These are phyloP conservation scores for Neodiprion fabricii DNA, from an alignment of 1,140 invertebrate genomes.

Conservation along the genomic window DNA sequence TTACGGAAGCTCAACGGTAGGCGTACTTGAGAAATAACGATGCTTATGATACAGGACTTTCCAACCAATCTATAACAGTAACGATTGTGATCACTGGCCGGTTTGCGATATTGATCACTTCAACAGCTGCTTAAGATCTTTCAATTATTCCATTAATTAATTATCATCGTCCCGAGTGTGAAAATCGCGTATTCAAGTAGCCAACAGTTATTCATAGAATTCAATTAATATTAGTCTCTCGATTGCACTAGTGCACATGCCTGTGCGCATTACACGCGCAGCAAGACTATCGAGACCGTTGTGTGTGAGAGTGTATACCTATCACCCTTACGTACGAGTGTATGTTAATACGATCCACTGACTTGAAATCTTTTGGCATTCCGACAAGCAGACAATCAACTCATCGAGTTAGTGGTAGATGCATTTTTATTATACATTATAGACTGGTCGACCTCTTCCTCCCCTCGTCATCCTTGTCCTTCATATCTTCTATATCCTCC, in stretches of 20 bases:
- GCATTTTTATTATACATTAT: constrained; percentile 65
- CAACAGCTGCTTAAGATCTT: no score
- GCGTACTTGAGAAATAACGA: not conserved
- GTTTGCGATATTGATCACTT: no score
- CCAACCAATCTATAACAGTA: not conserved
- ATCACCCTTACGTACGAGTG: no score
- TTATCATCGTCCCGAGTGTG: no score
- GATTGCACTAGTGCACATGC: no score
- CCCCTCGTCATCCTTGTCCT: not conserved
- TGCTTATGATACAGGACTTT: not conserved
- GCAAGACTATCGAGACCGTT: no score
- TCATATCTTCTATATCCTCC: constrained; percentile 34
- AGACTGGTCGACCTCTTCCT: constrained; percentile 57
- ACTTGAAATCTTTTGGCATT: constrained; percentile 63
- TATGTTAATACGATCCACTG: constrained; percentile 15
- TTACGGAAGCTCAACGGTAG: not conserved
- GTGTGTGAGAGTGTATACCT: no score
- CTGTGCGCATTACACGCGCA: no score
- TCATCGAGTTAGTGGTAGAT: constrained; percentile 61
- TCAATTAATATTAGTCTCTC: not conserved
- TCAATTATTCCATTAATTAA: no score
- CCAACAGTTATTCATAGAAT: not conserved
- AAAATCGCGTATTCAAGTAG: not conserved
- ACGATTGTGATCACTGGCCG: no score
- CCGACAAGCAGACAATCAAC: constrained; percentile 64